phyloP scores from a whole-genome alignment of 2,797 vertebrate species.

The Phalanger gymnotis region DNA sequence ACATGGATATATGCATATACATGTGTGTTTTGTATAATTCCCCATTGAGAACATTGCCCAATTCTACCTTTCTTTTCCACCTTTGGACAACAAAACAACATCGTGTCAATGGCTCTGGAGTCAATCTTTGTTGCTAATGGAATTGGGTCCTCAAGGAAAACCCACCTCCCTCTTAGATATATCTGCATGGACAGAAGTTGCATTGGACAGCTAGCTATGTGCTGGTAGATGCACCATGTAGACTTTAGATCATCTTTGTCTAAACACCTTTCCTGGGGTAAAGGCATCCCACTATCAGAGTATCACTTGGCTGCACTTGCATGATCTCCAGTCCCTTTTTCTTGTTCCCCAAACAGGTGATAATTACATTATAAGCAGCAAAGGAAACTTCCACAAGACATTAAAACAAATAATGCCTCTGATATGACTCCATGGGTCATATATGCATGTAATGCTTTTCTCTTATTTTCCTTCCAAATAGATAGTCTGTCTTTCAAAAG shows the following conservation, averaged over 20 bases:
- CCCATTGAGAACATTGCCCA: not conserved
- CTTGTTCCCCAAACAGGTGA: not conserved
- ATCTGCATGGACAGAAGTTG: not conserved
- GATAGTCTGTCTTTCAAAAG: not conserved
- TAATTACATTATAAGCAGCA: not conserved
- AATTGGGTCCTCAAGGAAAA: not conserved
- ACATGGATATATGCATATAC: too few species aligned
- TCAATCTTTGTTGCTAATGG: not conserved
- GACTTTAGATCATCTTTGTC: not conserved
- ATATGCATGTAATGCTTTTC: not conserved
- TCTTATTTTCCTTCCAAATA: not conserved
- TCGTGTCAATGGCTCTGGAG: not conserved
- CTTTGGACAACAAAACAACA: not conserved
- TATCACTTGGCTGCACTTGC: not conserved
- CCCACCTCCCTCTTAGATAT: not conserved
- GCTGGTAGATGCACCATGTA: not conserved
- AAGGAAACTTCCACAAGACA: not conserved
- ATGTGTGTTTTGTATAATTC: not conserved
- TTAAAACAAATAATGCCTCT: not conserved
- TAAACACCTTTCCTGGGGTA: not conserved
- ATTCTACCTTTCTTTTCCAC: not conserved
- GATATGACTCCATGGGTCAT: not conserved
- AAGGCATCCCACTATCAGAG: too few species aligned
- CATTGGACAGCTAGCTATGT: not conserved
- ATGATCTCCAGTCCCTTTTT: not conserved